These are phyloP conservation scores for Dryobotodes eremita DNA, from an alignment of 2,888 invertebrate genomes.

Conservation along the genomic window DNA sequence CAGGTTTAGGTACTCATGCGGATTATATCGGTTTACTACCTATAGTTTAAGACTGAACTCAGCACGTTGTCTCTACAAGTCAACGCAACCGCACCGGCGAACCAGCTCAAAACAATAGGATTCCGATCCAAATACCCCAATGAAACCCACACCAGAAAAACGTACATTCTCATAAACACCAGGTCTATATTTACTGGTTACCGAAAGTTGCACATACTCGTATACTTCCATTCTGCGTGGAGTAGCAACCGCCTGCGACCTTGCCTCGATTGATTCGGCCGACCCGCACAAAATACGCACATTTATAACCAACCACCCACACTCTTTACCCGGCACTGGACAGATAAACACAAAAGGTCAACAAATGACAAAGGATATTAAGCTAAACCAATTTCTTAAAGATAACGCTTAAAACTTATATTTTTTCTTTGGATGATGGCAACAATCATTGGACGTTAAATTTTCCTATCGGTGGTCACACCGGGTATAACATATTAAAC, in stretches of 20 bases:
- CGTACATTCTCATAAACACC: slow-evolving; percentile 28
- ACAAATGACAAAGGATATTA: neutral
- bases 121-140: neutral
- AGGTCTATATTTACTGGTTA: slow-evolving; percentile 22
- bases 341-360: slow-evolving; percentile 20
- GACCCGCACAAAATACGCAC: slow-evolving; percentile 47
- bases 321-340: neutral
- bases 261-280: slow-evolving; percentile 60
- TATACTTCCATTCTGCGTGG: slow-evolving; percentile 23
- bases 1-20: neutral
- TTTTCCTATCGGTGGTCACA: neutral
- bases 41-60: neutral
- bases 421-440: neutral
- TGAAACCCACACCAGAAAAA: neutral
- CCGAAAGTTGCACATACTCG: slow-evolving; percentile 20
- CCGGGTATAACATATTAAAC: neutral
- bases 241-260: slow-evolving; percentile 34
- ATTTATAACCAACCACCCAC: slow-evolving; percentile 47
- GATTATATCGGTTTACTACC: neutral
- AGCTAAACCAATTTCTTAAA: neutral
- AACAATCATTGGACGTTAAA: neutral
- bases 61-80: neutral
- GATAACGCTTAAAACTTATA: neutral
- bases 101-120: neutral
- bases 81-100: neutral